Percentiles rank a stretch among this genome's conserved stretches.
These are phyloP conservation scores for Mongoloraphidia duomilia DNA, from an alignment of 2,888 invertebrate species.

Conservation along the genomic window DNA sequence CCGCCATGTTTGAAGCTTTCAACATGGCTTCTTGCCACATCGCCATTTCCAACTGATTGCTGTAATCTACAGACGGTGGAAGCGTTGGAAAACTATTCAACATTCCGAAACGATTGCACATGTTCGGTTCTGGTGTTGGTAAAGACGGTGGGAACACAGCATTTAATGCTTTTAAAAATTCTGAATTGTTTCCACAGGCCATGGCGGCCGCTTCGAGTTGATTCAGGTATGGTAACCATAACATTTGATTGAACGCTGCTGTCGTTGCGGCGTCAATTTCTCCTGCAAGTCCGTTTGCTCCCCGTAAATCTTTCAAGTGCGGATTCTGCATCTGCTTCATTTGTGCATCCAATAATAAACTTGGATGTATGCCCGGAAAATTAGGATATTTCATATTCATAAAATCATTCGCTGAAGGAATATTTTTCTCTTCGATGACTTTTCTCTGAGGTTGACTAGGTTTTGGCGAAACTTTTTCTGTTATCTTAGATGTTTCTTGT, in stretches of 20 bases:
- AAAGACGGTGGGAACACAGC: constrained; percentile 26
- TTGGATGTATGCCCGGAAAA: constrained; percentile 5
- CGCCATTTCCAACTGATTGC: constrained; percentile 40
- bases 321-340: constrained; percentile 14
- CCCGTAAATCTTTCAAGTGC: constrained; percentile 14
- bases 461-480: constrained; percentile 19
- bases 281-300: constrained; percentile 33
- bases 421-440: constrained; percentile 15
- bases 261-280: constrained; percentile 56
- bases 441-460: constrained; percentile 13
- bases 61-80: constrained; percentile 33
- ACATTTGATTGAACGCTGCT: constrained; percentile 55
- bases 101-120: constrained; percentile 24
- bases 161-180: constrained; percentile 42
- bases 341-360: constrained; percentile 7
- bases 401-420: constrained; percentile 25
- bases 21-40: constrained; percentile 59
- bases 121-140: constrained; percentile 32
- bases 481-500: constrained; percentile 21
- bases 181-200: constrained; percentile 35
- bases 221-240: constrained; percentile 56
- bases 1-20: constrained; percentile 29
- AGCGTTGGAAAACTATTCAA: constrained; percentile 18
- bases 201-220: constrained; percentile 42
- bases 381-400: constrained; percentile 6